Evolutionary conservation across 92 coral and sea anemone genomes (phyloP), one percentile per base, ranked within the genome.

Genomic region (Phenganax stokvisi): DNA sequence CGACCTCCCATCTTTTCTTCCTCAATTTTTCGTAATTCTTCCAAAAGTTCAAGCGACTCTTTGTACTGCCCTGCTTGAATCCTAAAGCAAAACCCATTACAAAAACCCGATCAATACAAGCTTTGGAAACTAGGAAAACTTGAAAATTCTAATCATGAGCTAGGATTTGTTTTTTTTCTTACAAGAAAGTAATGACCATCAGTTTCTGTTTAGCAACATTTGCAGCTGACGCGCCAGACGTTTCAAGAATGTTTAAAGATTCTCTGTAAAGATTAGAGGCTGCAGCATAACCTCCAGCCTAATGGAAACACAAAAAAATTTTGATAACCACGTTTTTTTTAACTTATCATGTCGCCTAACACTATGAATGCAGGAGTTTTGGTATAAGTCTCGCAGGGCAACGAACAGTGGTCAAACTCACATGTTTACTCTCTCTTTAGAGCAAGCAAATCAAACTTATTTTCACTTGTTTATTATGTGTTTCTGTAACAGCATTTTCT

Each of bases 241-340:
- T 83, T 71, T 90, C 89, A 62, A 92, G 79, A 37, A 94, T 87
- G 51, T 72, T 83, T 31, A 94, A 83, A 25, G 98, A 80, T 81
- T 94, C 98, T 67, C 88, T 89, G 86, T 94, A 94, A 29, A 94
- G 88, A 54, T 90, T 88, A 12, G 98, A 88, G 3, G 98, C 98
- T 0, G 98, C 89, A 0, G 96, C 90, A 70, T 94, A 94, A 59
- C 98, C 98, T 60, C 98, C 98, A 84, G 98, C 98, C 97, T 90
- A 70, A 25, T n/a, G 17, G 57, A 20, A 20, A 20, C 25, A 20
- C 25, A 20, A 20, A 20, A 20, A 20, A 20, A 20, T 20, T 20
- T 20, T 20, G 25, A 20, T 20, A 20, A 20, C 25, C 25, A 20
- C 25, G 25, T 20, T 20, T 20, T 20, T 20, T 20, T 20, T 20